Evolutionary conservation across 2,888 invertebrate genomes (phyloP).

Genomic region (Zelleria hepariella): DNA sequence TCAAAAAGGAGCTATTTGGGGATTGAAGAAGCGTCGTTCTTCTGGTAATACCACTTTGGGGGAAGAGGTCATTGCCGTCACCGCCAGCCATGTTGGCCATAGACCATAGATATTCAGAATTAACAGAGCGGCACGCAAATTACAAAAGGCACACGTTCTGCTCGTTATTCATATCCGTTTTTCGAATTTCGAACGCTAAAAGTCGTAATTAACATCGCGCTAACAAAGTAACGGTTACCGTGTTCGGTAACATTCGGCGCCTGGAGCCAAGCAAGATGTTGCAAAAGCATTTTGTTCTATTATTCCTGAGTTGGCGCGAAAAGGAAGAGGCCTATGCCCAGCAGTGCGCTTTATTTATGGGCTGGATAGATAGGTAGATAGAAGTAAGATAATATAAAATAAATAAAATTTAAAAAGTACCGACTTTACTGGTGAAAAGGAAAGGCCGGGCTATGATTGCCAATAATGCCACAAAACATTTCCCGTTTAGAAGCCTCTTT

Average conservation of each 20-base stretch:
- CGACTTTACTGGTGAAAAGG: too few species aligned
- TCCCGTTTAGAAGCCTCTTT: too few species aligned
- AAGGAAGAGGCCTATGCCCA: too few species aligned
- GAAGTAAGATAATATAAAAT: too few species aligned
- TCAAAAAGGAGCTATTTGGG: too few species aligned
- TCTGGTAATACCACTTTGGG: not conserved
- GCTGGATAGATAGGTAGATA: too few species aligned
- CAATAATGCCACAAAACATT: too few species aligned
- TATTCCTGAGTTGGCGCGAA: too few species aligned
- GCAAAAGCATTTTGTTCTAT: not conserved
- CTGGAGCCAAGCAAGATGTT: not conserved
- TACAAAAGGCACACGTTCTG: constrained; percentile 19
- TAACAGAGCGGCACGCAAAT: constrained; percentile 49
- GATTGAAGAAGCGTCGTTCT: too few species aligned
- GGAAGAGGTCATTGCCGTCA: constrained; percentile 36
- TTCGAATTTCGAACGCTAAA: not conserved
- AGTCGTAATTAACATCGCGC: not conserved
- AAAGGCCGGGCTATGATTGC: too few species aligned
- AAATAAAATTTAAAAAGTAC: too few species aligned
- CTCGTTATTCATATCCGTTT: constrained; percentile 7
- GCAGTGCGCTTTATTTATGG: too few species aligned
- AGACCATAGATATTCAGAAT: constrained; percentile 33
- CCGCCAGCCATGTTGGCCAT: constrained; percentile 35
- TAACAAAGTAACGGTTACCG: not conserved
- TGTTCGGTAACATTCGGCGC: not conserved